A percentile compares a stretch with the other conserved stretches of the same genome.
These are phyloP conservation scores for Drosophila monieri DNA, from an alignment of 2,888 invertebrate genomes.

Conservation along the genomic window DNA sequence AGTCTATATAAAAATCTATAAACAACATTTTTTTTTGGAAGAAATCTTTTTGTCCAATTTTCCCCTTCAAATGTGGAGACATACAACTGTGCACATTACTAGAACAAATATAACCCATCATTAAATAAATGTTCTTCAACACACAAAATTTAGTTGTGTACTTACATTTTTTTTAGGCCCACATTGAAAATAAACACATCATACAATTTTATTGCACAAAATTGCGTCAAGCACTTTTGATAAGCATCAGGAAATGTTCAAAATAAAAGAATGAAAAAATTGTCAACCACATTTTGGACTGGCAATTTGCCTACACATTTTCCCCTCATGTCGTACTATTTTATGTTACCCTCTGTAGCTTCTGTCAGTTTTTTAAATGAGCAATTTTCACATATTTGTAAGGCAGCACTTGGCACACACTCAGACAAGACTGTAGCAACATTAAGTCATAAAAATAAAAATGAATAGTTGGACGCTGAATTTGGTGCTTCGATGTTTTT, in stretches of 20 bases:
- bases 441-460: constrained; percentile 75
- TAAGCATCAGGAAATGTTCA: constrained; percentile 50
- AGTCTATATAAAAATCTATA: too few relatives aligned
- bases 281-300: constrained; percentile 74
- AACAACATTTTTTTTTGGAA: too few relatives aligned
- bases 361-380: constrained; percentile 68
- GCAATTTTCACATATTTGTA: constrained; percentile 77
- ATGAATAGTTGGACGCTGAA: constrained; percentile 68
- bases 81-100: too few relatives aligned
- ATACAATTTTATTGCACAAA: constrained; percentile 46
- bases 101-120: not conserved
- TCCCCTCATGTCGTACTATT: constrained; percentile 5
- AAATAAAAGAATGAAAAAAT: constrained; percentile 48
- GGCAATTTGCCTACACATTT: constrained; percentile 69
- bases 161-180: not conserved
- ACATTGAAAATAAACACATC: constrained; percentile 54
- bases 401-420: constrained; percentile 58
- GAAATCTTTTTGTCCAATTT: too few relatives aligned
- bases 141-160: not conserved
- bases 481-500: constrained; percentile 45
- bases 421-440: constrained; percentile 56
- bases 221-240: constrained; percentile 62
- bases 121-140: not conserved
- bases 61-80: too few relatives aligned
- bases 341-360: constrained; percentile 11